Percentiles rank a stretch among this genome's conserved stretches.
These are phyloP conservation scores for Eira barbara DNA, from an alignment of 2,113 vertebrate genomes.

Conservation along the genomic window DNA sequence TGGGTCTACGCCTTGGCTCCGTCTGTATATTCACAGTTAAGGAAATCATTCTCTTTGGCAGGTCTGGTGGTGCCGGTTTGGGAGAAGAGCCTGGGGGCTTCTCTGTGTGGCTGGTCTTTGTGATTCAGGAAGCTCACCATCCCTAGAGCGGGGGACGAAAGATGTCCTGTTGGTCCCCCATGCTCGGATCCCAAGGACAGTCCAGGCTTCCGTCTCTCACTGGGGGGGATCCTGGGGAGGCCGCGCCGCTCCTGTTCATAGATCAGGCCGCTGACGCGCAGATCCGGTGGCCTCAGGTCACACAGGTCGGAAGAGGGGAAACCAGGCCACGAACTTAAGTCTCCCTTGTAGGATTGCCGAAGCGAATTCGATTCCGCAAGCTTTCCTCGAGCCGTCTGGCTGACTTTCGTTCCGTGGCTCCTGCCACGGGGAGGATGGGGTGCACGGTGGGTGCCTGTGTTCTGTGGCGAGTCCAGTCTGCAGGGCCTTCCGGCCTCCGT, in stretches of 20 bases:
- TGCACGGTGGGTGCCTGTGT: accelerated
- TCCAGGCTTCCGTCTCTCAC: not conserved
- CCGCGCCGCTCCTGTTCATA: accelerated
- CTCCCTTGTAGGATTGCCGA: not conserved
- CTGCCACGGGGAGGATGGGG: accelerated
- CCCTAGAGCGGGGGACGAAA: not conserved
- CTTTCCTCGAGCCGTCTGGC: accelerated
- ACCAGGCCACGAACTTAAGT: accelerated
- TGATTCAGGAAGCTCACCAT: accelerated
- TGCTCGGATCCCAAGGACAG: not conserved
- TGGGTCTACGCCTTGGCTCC: not conserved
- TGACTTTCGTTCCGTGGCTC: not conserved
- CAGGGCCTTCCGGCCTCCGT: not conserved
- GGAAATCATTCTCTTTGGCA: accelerated
- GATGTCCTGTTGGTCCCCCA: accelerated
- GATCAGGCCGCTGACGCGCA: not conserved
- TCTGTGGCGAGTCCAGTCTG: not conserved
- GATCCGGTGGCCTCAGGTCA: not conserved
- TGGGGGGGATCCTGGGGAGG: too few species aligned
- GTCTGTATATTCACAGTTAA: accelerated
- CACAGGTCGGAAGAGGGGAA: not conserved
- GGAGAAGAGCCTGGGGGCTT: not conserved
- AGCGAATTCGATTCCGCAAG: accelerated
- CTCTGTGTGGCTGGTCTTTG: not conserved
- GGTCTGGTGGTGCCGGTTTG: accelerated